Evolutionary conservation across 2,888 invertebrate genomes (phyloP).

Genomic region (Micropterix aruncella): DNA sequence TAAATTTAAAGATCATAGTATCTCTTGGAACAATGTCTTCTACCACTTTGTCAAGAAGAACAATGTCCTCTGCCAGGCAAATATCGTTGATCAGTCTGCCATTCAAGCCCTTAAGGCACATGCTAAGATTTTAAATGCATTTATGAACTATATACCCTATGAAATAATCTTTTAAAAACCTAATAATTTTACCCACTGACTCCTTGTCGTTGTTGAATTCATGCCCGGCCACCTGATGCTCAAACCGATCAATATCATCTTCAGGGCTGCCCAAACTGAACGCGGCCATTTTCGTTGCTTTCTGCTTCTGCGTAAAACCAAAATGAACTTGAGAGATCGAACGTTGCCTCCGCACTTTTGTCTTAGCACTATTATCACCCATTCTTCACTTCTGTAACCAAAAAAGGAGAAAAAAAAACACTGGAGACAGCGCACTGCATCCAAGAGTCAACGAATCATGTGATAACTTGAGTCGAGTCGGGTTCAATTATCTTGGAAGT

Average conservation of each 20-base stretch:
- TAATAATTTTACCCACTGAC: constrained; percentile 32
- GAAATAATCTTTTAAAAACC: neutral
- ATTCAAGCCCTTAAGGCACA: no score
- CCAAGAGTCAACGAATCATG: neutral
- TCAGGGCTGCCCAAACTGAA: constrained; percentile 15
- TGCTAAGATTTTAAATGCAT: no score
- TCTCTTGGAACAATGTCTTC: no score
- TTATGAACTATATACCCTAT: constrained; percentile 1
- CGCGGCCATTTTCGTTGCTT: constrained; percentile 34
- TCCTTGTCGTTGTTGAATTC: constrained; percentile 32
- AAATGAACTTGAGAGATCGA: constrained; percentile 31
- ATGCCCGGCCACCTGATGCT: constrained; percentile 55
- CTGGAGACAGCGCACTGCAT: neutral
- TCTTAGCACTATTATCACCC: no score
- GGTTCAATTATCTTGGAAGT: no score
- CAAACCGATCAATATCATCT: constrained; percentile 21
- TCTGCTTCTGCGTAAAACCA: constrained; percentile 46
- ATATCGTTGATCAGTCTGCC: no score
- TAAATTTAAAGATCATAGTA: no score
- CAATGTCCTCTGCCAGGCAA: no score
- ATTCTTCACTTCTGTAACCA: neutral
- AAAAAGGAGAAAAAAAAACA: neutral
- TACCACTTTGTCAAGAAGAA: no score
- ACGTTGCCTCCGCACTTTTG: constrained; percentile 23
- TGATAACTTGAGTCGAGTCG: neutral